Evolutionary conservation across 92 coral and sea anemone genomes (phyloP), one percentile per base, ranked within the genome.

Genomic region (Micromussa lordhowensis): DNA sequence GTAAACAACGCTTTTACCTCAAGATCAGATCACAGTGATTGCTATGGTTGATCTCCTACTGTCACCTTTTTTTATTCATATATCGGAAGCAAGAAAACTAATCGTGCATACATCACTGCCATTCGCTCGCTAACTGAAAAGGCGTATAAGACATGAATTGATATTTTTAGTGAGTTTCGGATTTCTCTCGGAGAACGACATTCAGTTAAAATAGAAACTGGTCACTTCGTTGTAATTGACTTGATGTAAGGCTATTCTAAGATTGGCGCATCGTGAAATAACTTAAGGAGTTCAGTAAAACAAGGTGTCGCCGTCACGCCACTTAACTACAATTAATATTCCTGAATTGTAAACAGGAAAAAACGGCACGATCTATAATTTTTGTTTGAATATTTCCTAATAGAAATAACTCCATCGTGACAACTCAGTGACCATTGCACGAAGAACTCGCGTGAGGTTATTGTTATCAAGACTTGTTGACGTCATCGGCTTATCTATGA

Each of bases 361-460:
- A 66, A 66, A 26, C 16, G 32, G 34, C 71, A 44, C 8, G 51
- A 8, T 44, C 10, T 29, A n/a, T 1, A 26, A 24, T 13, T 26
- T 80, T 21, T 9, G 31, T 34, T n/a, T 34, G 54, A 32, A 12
- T 44, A 1, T 8, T 80, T 61, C 28, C 51, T 44, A 58, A 58
- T 32, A 21, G 29, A 24, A 16, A 53, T 21, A 49, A 30, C 30
- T 55, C 4, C 21, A 31, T 31, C 34, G 18, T 44, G 51, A 44
- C 51, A 34, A 31, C 49, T 29, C n/a, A n/a, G n/a, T n/a, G 68
- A 61, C 1, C 51, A 30, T 21, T 79, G 12, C 40, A 32, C 13
- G 44, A 26, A 18, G 14, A 0, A 80, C 26, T 80, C 17, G 73
- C 73, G 84, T 80, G 84, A 55, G 49, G 54, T 35, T 78, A 34